A percentile compares a stretch with the other conserved stretches of the same genome.
Evolutionary conservation across 2,797 vertebrate genomes (phyloP).

Genomic region (Pseudochirops cupreus): DNA sequence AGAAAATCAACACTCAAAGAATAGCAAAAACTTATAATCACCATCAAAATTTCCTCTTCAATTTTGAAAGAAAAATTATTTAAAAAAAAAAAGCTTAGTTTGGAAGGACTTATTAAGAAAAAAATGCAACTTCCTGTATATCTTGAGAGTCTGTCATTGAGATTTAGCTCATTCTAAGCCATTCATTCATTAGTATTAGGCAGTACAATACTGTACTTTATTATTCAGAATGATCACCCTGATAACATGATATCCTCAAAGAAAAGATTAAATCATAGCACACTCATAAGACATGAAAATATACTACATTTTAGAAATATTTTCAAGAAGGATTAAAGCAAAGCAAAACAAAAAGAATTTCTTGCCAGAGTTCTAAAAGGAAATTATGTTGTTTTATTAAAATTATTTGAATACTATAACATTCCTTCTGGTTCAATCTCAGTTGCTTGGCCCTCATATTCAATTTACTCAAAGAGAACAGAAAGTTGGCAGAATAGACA

Average conservation of each 20-base stretch:
- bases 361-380: conserved; percentile 18
- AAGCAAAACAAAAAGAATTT: conserved; percentile 50
- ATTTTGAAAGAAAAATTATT: background rate
- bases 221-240: background rate
- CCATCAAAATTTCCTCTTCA: background rate
- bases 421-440: conserved; percentile 38
- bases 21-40: background rate
- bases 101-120: background rate
- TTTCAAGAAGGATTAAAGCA: conserved; percentile 30
- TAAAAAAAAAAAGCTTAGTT: background rate
- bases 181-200: background rate
- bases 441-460: conserved; percentile 26
- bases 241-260: background rate
- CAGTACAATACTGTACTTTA: background rate
- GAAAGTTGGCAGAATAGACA: conserved; percentile 1
- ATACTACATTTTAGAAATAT: conserved; percentile 22
- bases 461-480: conserved; percentile 50
- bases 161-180: background rate
- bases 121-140: background rate
- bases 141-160: background rate
- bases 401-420: conserved; percentile 28
- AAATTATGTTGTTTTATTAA: conserved; percentile 35
- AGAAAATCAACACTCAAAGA: background rate
- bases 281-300: conserved; percentile 28
- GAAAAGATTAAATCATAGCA: background rate